Conservation (phyloP, 2,888 invertebrate species). For the Andrena chrysosceles region DNA sequence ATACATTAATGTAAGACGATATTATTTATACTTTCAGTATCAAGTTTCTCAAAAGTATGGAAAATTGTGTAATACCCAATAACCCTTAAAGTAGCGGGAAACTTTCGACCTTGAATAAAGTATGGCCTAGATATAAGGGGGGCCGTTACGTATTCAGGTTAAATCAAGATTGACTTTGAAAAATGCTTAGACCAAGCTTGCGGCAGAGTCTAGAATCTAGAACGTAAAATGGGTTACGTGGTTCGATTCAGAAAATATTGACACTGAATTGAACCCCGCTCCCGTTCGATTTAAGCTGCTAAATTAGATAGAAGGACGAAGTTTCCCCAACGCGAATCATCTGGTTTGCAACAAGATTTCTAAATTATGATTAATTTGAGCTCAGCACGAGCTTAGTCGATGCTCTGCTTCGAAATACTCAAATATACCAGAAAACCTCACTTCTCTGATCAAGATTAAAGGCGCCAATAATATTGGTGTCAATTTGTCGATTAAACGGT, state of each 20-base stretch:
- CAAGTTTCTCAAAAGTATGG: neutral
- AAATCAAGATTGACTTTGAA: slow-evolving; percentile 45
- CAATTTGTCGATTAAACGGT: no score
- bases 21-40: neutral
- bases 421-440: no score
- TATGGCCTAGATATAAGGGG: neutral
- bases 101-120: neutral
- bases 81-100: no score
- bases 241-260: slow-evolving; percentile 30
- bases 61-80: no score
- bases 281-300: slow-evolving; percentile 8
- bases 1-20: neutral
- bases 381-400: no score
- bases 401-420: no score
- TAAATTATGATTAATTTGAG: no score
- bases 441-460: no score
- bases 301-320: neutral
- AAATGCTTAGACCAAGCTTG: slow-evolving; percentile 13
- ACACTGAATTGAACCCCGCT: slow-evolving; percentile 25
- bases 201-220: neutral
- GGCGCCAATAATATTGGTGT: no score
- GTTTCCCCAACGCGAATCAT: neutral
- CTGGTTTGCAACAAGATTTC: neutral
- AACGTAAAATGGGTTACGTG: slow-evolving; percentile 30
- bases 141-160: slow-evolving; percentile 34